Percentiles rank a stretch among this genome's conserved stretches.
Evolutionary conservation across 2,113 vertebrate species (phyloP).

Genomic region (Chloropsis hardwickii): DNA sequence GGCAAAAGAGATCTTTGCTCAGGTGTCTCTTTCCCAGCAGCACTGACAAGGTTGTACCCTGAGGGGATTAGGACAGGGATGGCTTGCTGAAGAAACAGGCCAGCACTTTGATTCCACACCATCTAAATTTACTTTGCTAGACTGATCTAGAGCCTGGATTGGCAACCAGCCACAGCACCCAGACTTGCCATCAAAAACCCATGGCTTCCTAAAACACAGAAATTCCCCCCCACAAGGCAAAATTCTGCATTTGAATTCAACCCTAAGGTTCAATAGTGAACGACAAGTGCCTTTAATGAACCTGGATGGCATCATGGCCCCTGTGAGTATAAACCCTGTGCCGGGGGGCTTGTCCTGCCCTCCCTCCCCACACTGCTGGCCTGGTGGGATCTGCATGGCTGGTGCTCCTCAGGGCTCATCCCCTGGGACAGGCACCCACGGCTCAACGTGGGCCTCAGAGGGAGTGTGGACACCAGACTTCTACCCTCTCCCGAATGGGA

Average conservation of each 20-base stretch:
- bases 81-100: background rate
- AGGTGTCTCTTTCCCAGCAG: background rate
- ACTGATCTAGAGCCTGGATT: background rate
- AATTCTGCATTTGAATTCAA: background rate
- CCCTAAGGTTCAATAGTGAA: background rate
- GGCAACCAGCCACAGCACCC: background rate
- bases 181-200: background rate
- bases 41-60: background rate
- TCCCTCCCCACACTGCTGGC: rapidly evolving
- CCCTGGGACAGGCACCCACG: background rate
- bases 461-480: rapidly evolving
- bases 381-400: background rate
- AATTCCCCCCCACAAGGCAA: rapidly evolving
- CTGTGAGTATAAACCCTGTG: rapidly evolving
- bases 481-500: rapidly evolving
- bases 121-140: background rate
- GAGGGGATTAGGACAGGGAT: background rate
- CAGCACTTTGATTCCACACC: background rate
- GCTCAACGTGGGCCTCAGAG: rapidly evolving
- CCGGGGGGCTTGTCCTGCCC: background rate
- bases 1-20: background rate
- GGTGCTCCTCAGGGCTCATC: background rate
- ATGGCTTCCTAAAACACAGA: background rate
- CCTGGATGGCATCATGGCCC: background rate
- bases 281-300: background rate